Evolutionary conservation across 2,888 invertebrate species (phyloP).

Genomic region (Omphaloscelis lunosa): DNA sequence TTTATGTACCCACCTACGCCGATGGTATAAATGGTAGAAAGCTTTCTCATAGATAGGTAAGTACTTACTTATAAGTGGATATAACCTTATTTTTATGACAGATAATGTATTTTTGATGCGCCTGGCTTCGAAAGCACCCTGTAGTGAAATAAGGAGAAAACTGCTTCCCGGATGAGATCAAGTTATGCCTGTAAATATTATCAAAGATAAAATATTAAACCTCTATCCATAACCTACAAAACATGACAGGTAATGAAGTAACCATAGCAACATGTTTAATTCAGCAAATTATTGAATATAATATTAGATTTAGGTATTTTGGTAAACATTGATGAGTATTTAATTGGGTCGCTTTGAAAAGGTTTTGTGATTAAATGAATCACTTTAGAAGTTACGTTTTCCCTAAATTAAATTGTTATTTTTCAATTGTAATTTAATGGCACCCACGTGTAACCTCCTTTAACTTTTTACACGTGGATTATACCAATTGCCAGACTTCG

Average conservation of each 20-base stretch:
- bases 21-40: constrained; percentile 4
- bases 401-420: not conserved
- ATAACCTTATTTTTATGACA: constrained; percentile 61
- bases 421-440: constrained; percentile 16
- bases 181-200: constrained; percentile 37
- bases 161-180: constrained; percentile 43
- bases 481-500: not conserved
- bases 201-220: not conserved
- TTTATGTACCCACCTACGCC: not conserved
- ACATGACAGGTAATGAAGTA: not conserved
- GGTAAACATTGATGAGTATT: not conserved
- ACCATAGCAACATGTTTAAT: not conserved
- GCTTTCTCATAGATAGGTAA: constrained; percentile 3
- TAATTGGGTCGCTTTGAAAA: constrained; percentile 16
- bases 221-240: not conserved
- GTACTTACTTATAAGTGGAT: constrained; percentile 39
- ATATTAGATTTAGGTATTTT: not conserved
- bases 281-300: not conserved
- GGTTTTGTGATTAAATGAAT: constrained; percentile 18
- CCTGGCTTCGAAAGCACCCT: constrained; percentile 23
- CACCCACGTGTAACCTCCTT: not conserved
- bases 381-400: constrained; percentile 1
- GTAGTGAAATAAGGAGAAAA: constrained; percentile 49
- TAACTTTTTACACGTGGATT: not conserved
- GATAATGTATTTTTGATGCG: constrained; percentile 66